Base-by-base conservation (phyloP, 2,888 invertebrate genomes). In the Torymus aiolomorphi region DNA sequence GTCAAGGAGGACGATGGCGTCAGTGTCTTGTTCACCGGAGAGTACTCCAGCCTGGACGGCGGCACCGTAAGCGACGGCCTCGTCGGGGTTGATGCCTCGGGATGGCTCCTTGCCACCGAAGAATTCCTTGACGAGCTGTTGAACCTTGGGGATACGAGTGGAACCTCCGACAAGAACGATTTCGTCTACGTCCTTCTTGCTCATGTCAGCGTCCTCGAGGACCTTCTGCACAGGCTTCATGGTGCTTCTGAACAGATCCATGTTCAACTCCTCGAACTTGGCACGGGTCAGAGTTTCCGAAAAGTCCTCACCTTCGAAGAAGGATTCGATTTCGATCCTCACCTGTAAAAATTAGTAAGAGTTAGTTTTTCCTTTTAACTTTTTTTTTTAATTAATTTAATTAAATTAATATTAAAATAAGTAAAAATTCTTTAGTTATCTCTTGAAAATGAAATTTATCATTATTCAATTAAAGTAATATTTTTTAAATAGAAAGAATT, bases 161-260 rank as follows among this genome's bases (percentile, higher is more conserved):
- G 98, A 98, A 83, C 99, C 99, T 88, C 99, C 99, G 72, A 99
- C 99, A 72, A 99, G 93, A 2, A 99, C 99, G 87, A 99, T 98
- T 91, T 99, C 99, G 90, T 99, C 97, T 57, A 99, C 96, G 87
- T 99, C 98, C 87, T 97, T 97, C 91, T 98, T 98, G 92, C 97
- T 97, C 95, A 99, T 96, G 90, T 98, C 98, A n/a, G 98, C 97
- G 91, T 99, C 99, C 91, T 98, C 98, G 88, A 99, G 92, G 13
- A 99, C 97, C 90, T 94, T 94, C 90, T 93, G 94, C 76, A 95
- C 95, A 71, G 94, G 95, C 90, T 93, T 94, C 92, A 94, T 91
- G 77, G 94, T 95, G 82, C 92, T 94, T 84, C 92, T 92, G 91
- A 85, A 90, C 13, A 90, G 84, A 76, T 90, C 94, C 97, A 98